Percentiles rank a stretch among this genome's conserved stretches.
phyloP scores from a whole-genome alignment of 2,888 invertebrate genomes.

The Serrognathus titanus region DNA sequence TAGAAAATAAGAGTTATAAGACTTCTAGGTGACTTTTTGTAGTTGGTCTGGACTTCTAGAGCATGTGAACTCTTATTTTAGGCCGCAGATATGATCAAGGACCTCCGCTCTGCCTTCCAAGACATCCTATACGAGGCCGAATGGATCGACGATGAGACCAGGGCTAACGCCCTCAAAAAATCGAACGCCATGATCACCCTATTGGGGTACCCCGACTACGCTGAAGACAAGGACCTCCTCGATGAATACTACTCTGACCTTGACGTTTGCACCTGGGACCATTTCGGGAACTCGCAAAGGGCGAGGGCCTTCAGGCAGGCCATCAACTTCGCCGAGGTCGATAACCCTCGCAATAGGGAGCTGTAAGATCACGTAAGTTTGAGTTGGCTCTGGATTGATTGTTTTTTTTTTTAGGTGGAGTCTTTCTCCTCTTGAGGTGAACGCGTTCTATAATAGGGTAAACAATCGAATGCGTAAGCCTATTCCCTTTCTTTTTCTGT shows the following conservation, averaged over 20 bases:
- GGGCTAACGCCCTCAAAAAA: conserved; percentile 50
- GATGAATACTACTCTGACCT: conserved; percentile 44
- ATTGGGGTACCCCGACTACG: conserved; percentile 40
- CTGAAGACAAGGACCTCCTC: conserved; percentile 29
- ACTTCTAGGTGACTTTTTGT: no score
- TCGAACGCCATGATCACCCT: conserved; percentile 48
- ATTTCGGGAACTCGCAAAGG: conserved; percentile 42
- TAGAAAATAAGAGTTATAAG: no score
- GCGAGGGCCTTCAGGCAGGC: conserved; percentile 41
- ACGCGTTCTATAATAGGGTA: conserved; percentile 62
- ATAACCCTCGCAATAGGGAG: conserved; percentile 31
- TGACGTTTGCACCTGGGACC: conserved; percentile 42
- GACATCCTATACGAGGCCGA: conserved; percentile 47
- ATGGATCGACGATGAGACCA: conserved; percentile 56
- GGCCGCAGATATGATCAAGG: conserved; percentile 45
- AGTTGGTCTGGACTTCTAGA: no score
- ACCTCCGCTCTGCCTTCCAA: conserved; percentile 49
- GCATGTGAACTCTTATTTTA: conserved; percentile 18
- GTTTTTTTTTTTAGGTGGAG: conserved; percentile 39
- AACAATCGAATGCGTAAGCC: conserved; percentile 51
- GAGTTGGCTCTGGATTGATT: background rate
- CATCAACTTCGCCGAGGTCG: conserved; percentile 37
- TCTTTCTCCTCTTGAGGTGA: conserved; percentile 54
- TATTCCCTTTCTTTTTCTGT: no score
- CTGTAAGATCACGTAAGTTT: conserved; percentile 25